Conservation (phyloP, 2,888 invertebrate genomes). For the Volucella zonaria region DNA sequence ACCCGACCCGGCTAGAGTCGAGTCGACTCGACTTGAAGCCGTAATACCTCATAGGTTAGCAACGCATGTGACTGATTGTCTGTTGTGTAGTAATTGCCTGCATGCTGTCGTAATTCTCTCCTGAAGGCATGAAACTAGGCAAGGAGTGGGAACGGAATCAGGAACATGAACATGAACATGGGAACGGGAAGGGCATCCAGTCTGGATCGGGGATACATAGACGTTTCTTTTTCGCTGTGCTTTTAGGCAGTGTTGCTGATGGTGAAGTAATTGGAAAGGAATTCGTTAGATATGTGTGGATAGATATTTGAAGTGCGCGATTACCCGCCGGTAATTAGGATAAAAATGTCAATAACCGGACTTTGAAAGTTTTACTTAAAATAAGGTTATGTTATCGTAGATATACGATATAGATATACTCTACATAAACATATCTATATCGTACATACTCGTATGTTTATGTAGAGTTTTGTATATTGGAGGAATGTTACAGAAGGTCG, state of each 20-base stretch:
- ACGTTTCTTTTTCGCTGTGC: slow-evolving; percentile 21
- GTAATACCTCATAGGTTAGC: slow-evolving; percentile 48
- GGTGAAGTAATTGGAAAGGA: slow-evolving; percentile 27
- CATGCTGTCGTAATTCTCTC: slow-evolving; percentile 70
- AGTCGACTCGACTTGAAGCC: not conserved
- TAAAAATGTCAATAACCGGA: no score
- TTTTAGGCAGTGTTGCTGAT: slow-evolving; percentile 65
- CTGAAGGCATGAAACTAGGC: slow-evolving; percentile 1
- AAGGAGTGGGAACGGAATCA: no score
- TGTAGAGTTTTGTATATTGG: no score
- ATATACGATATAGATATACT: no score
- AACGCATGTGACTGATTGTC: slow-evolving; percentile 74
- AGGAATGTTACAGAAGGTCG: no score
- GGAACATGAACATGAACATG: no score
- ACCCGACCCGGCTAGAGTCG: not conserved
- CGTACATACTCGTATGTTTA: no score
- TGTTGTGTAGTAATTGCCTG: slow-evolving; percentile 73
- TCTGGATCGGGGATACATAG: slow-evolving; percentile 56
- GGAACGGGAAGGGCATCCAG: slow-evolving; percentile 25
- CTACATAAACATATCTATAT: no score
- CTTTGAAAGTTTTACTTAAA: no score
- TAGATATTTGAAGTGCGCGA: slow-evolving; percentile 5
- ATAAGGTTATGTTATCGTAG: no score
- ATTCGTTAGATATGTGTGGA: slow-evolving; percentile 13
- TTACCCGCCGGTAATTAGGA: not conserved